These are phyloP conservation scores for Spialia ferax DNA, from an alignment of 2,888 invertebrate species.

Conservation along the genomic window DNA sequence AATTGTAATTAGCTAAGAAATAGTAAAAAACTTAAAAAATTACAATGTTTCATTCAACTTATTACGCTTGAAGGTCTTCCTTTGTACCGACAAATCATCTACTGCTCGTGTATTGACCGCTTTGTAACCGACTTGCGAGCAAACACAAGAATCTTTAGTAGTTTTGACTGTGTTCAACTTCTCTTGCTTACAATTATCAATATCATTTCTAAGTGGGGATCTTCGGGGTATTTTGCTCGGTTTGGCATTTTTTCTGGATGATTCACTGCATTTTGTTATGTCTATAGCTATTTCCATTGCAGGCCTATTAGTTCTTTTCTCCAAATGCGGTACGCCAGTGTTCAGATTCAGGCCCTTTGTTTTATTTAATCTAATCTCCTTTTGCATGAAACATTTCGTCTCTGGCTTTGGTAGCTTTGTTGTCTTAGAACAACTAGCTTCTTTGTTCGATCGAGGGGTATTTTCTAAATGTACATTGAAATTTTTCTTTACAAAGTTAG, in stretches of 20 bases:
- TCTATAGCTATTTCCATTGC: slow-evolving; percentile 49
- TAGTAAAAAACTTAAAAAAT: neutral
- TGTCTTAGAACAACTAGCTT: neutral
- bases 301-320: slow-evolving; percentile 60
- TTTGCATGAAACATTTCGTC: slow-evolving; percentile 24
- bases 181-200: slow-evolving; percentile 6
- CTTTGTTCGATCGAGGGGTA: neutral
- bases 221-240: slow-evolving; percentile 60
- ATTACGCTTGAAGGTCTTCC: slow-evolving; percentile 5
- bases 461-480: neutral
- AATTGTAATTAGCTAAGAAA: neutral
- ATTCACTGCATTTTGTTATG: slow-evolving; percentile 44
- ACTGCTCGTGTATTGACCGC: neutral
- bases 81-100: slow-evolving; percentile 15
- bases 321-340: slow-evolving; percentile 49
- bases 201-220: slow-evolving; percentile 8
- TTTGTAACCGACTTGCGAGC: neutral
- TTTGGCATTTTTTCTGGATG: slow-evolving; percentile 40
- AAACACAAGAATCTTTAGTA: slow-evolving; percentile 4
- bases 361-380: slow-evolving; percentile 40
- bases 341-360: slow-evolving; percentile 18
- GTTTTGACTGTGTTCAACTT: neutral
- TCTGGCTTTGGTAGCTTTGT: slow-evolving; percentile 3
- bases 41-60: slow-evolving; percentile 26
- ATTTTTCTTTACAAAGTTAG: slow-evolving; percentile 13